Evolutionary conservation across 2,797 vertebrate genomes (phyloP).

Genomic region (Staurois parvus): DNA sequence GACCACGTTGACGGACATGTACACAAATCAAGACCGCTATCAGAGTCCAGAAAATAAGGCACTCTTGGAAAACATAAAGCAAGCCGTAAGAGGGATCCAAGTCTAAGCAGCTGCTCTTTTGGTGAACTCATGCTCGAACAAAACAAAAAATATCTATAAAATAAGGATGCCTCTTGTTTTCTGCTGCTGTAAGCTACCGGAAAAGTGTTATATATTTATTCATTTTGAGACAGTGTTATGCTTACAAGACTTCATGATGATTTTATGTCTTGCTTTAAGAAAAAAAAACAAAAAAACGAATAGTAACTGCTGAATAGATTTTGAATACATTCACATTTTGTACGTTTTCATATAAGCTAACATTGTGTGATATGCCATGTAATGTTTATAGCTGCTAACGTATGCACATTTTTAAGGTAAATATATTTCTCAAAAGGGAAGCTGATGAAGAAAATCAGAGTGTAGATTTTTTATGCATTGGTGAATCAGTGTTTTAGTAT

Average conservation of each 20-base stretch:
- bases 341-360: constrained; percentile 99
- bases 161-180: constrained; percentile 83
- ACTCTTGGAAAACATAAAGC: constrained; percentile 99
- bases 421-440: constrained; percentile 97
- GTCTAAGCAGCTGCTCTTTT: constrained; percentile 87
- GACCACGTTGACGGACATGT: constrained; percentile 98
- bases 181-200: constrained; percentile 88
- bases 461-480: constrained; percentile 89
- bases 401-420: constrained; percentile 94
- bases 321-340: constrained; percentile 97
- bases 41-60: constrained; percentile 98
- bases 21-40: constrained; percentile 98
- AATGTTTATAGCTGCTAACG: constrained; percentile 95
- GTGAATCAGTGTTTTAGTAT: constrained; percentile 88
- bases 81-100: constrained; percentile 99
- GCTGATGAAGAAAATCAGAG: constrained; percentile 84
- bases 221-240: constrained; percentile 88
- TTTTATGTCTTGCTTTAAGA: constrained; percentile 92
- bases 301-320: constrained; percentile 90
- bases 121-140: constrained; percentile 75
- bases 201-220: constrained; percentile 92
- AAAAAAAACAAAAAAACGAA: constrained; percentile 56
- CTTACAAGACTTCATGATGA: constrained; percentile 87
- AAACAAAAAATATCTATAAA: constrained; percentile 65
- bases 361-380: constrained; percentile 92